A percentile compares a stretch with the other conserved stretches of the same genome.
These are phyloP conservation scores for Ophiothrix spiculata DNA, from an alignment of 35 echinoderm and acorn worm genomes.

Conservation along the genomic window DNA sequence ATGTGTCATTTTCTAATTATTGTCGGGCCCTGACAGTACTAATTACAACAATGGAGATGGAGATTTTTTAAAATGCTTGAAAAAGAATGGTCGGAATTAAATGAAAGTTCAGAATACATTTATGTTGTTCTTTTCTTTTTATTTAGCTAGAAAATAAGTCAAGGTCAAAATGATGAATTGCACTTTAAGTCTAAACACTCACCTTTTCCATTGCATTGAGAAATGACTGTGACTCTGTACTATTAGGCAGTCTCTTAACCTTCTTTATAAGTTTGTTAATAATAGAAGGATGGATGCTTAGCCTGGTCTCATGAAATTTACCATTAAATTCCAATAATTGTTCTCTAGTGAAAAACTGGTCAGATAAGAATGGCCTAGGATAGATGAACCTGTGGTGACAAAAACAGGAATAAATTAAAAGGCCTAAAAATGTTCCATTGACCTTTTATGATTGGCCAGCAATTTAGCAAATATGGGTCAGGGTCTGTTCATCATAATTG, in stretches of 20 bases:
- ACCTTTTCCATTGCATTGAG: slow-evolving; percentile 6
- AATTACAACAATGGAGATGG: too few relatives aligned
- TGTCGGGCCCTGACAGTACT: too few relatives aligned
- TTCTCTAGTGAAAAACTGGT: slow-evolving; percentile 27
- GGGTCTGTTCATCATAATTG: not conserved
- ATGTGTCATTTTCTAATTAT: too few relatives aligned
- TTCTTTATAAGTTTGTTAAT: not conserved
- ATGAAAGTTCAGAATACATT: too few relatives aligned
- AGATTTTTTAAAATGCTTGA: too few relatives aligned
- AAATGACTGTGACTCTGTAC: not conserved
- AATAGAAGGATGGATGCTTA: not conserved
- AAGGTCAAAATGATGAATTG: too few relatives aligned
- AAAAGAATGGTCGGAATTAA: too few relatives aligned
- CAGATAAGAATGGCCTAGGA: slow-evolving; percentile 14
- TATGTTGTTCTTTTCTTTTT: too few relatives aligned
- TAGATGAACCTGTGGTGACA: slow-evolving; percentile 3
- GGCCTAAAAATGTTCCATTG: not conserved
- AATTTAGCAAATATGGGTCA: not conserved
- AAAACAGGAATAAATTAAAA: not conserved
- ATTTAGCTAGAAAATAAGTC: too few relatives aligned
- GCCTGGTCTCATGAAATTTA: slow-evolving; percentile 7
- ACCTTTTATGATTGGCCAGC: not conserved
- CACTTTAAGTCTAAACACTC: too few relatives aligned
- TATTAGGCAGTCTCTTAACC: not conserved
- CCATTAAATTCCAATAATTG: slow-evolving; percentile 18